Evolutionary conservation across 2,113 vertebrate genomes (phyloP).

Genomic region (Peromyscus polionotus): DNA sequence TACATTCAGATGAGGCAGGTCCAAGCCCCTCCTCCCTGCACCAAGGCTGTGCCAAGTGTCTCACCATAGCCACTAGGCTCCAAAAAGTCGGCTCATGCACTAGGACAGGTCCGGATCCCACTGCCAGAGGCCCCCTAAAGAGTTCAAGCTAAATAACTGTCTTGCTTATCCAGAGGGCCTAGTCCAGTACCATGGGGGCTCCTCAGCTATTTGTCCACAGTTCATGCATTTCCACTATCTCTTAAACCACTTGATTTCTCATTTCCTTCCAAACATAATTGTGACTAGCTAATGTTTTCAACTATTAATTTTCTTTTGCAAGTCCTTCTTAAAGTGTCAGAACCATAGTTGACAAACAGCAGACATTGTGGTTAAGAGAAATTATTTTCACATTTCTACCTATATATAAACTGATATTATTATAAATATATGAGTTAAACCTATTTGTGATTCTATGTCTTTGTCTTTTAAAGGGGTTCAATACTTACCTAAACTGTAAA

Average conservation of each 20-base stretch:
- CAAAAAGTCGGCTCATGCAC: too few relatives aligned
- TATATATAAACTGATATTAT: not conserved
- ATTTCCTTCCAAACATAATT: not conserved
- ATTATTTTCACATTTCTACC: not conserved
- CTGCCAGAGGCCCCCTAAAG: too few relatives aligned
- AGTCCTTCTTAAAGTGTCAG: not conserved
- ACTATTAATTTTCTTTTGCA: not conserved
- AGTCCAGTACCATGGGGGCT: too few relatives aligned
- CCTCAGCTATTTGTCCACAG: too few relatives aligned
- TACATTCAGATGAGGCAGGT: too few relatives aligned
- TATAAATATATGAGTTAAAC: not conserved
- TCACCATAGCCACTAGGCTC: too few relatives aligned
- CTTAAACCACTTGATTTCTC: not conserved
- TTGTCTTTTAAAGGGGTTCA: not conserved
- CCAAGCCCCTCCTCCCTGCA: too few relatives aligned
- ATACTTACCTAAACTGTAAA: not conserved
- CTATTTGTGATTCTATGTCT: not conserved
- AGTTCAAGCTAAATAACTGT: too few relatives aligned
- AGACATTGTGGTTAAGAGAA: not conserved
- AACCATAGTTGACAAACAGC: not conserved
- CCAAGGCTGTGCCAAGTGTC: too few relatives aligned
- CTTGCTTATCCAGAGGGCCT: too few relatives aligned
- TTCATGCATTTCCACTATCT: too few relatives aligned
- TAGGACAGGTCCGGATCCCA: too few relatives aligned
- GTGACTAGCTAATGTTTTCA: not conserved